Conservation (phyloP, 2,113 vertebrate genomes). For the Tinamus guttatus region DNA sequence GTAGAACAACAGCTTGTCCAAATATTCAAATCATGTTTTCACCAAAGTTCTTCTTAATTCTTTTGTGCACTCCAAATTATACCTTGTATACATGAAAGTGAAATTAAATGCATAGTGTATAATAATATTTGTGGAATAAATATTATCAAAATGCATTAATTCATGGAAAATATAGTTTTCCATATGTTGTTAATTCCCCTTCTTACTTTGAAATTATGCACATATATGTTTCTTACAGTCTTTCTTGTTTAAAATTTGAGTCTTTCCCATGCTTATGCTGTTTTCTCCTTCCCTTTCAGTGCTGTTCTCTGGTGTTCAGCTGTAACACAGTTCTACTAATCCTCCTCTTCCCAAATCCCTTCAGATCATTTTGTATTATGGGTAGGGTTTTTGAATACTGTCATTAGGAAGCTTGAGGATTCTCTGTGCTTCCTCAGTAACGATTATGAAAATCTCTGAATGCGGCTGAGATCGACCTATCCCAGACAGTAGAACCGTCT, state of each 20-base stretch:
- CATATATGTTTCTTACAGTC: background rate
- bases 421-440: background rate
- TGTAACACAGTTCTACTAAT: background rate
- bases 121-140: background rate
- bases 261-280: background rate
- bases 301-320: background rate
- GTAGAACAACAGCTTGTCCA: background rate
- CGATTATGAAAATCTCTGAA: background rate
- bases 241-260: constrained; percentile 5
- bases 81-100: background rate
- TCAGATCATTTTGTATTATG: background rate
- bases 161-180: background rate
- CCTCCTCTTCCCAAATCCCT: background rate
- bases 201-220: background rate
- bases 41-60: background rate
- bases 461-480: background rate
- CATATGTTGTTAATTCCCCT: background rate
- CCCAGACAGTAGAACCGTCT: background rate
- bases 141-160: background rate
- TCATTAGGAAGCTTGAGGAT: background rate
- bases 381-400: background rate
- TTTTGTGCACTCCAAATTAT: background rate
- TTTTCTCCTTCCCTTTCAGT: constrained; percentile 1
- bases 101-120: background rate
- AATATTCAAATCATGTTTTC: background rate